Evolutionary conservation across 2,113 vertebrate species (phyloP).

Genomic region (Promerops cafer): DNA sequence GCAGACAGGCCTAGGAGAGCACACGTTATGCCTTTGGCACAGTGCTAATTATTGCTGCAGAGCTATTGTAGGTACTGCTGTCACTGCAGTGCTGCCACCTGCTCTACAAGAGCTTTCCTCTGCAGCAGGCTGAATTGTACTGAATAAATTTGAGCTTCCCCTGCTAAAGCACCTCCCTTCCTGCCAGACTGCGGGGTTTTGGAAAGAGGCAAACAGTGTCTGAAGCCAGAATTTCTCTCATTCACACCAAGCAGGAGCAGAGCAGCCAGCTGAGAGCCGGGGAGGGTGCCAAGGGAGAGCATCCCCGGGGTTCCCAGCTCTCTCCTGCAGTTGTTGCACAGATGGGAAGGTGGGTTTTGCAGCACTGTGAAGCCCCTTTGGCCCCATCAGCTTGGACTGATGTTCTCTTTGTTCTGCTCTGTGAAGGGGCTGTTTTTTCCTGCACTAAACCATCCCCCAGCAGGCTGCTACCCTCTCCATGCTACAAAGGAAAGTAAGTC

Average conservation of each 20-base stretch:
- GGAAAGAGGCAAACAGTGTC: not conserved
- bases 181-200: not conserved
- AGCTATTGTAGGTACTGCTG: not conserved
- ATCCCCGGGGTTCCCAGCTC: not conserved
- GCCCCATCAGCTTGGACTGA: not conserved
- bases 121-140: not conserved
- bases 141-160: slow-evolving; percentile 15
- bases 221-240: not conserved
- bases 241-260: not conserved
- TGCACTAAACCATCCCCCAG: not conserved
- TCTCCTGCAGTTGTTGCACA: not conserved
- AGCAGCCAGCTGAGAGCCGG: not conserved
- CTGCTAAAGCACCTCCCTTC: not conserved
- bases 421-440: not conserved
- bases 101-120: not conserved
- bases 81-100: not conserved
- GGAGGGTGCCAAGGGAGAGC: not conserved
- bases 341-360: not conserved
- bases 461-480: not conserved
- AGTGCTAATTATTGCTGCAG: not conserved
- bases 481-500: not conserved
- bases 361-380: not conserved
- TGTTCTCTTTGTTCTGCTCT: not conserved
- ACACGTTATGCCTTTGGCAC: not conserved
- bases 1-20: not conserved